Conservation (phyloP, 2,888 invertebrate species). For the Anoplius nigerrimus region DNA sequence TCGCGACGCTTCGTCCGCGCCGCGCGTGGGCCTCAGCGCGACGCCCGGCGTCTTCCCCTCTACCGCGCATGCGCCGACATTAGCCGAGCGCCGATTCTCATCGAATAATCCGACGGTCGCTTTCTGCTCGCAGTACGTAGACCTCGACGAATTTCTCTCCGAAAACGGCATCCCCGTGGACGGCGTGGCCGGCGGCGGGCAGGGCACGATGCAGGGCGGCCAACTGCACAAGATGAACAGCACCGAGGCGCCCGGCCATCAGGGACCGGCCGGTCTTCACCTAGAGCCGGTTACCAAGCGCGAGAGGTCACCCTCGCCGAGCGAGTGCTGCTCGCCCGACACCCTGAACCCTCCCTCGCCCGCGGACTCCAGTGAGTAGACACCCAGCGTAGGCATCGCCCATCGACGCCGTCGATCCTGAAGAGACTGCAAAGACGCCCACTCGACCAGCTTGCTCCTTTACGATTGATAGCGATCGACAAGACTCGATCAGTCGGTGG, state of each 20-base stretch:
- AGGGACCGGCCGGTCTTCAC: conserved; percentile 80
- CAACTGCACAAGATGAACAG: conserved; percentile 73
- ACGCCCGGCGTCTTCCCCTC: too few species aligned
- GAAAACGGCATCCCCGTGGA: conserved; percentile 96
- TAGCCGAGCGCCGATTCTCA: too few species aligned
- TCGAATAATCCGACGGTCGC: conserved; percentile 12
- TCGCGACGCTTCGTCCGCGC: too few species aligned
- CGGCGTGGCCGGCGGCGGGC: conserved; percentile 79
- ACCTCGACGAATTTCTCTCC: conserved; percentile 96
- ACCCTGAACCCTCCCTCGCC: conserved; percentile 93
- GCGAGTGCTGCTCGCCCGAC: conserved; percentile 92
- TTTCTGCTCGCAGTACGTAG: conserved; percentile 87
- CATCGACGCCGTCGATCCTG: neutral
- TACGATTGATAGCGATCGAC: too few species aligned
- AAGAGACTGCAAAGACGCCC: too few species aligned
- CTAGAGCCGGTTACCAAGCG: conserved; percentile 86
- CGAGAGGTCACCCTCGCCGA: conserved; percentile 90
- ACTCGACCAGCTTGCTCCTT: too few species aligned
- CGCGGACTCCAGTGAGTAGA: conserved; percentile 89
- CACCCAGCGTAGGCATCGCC: neutral
- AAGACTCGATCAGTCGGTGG: too few species aligned
- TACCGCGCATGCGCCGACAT: too few species aligned
- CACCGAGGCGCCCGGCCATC: conserved; percentile 74
- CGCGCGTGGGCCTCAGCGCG: too few species aligned
- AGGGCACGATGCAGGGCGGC: conserved; percentile 68